These are phyloP conservation scores for Eilema griseolum DNA, from an alignment of 2,888 invertebrate genomes.

Conservation along the genomic window DNA sequence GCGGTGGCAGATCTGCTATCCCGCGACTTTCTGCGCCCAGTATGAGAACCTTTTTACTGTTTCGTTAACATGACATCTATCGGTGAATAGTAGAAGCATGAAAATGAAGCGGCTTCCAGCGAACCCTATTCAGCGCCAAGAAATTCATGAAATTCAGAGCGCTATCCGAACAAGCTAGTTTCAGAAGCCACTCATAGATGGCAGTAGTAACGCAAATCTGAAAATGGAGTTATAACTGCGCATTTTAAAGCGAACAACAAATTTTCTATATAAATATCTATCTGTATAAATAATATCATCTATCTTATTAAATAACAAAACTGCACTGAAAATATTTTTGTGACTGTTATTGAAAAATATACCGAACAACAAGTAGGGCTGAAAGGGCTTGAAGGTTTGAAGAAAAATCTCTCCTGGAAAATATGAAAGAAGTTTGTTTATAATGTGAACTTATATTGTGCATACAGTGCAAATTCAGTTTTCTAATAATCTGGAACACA, in stretches of 20 bases:
- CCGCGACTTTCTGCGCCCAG: too few species aligned
- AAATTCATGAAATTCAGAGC: slow-evolving; percentile 44
- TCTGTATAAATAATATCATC: background rate
- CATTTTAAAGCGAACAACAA: background rate
- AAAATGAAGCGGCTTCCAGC: slow-evolving; percentile 24
- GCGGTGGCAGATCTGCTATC: too few species aligned
- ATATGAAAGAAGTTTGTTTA: background rate
- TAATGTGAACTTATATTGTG: background rate
- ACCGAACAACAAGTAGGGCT: background rate
- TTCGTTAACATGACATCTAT: slow-evolving; percentile 38
- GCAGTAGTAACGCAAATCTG: slow-evolving; percentile 31
- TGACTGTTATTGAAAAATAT: too few species aligned
- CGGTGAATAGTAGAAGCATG: slow-evolving; percentile 21
- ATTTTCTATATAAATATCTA: too few species aligned
- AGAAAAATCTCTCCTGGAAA: background rate
- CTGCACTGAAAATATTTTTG: too few species aligned
- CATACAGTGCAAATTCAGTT: background rate
- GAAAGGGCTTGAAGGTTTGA: background rate
- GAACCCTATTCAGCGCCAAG: slow-evolving; percentile 20
- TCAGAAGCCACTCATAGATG: slow-evolving; percentile 38
- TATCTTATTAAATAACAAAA: background rate
- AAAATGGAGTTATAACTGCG: background rate
- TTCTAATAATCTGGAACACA: slow-evolving; percentile 13
- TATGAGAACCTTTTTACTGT: too few species aligned
- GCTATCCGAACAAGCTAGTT: slow-evolving; percentile 30